A percentile compares a stretch with the other conserved stretches of the same genome.
Evolutionary conservation across 1,140 invertebrate species (phyloP).

Genomic region (Macrotrachela quadricornifera): DNA sequence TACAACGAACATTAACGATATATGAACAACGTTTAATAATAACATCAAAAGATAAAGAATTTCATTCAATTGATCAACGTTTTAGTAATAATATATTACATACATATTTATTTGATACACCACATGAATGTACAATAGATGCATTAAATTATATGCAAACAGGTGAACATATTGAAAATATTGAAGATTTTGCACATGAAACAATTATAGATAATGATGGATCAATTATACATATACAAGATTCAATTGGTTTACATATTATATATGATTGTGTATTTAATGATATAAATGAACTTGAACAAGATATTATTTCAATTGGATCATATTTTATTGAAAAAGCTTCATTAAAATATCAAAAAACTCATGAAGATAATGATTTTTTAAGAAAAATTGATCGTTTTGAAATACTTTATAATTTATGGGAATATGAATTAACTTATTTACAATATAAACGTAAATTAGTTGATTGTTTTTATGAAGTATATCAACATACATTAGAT

Average conservation of each 20-base stretch:
- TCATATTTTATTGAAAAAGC: no score
- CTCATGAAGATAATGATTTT: no score
- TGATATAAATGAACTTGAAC: constrained; percentile 14
- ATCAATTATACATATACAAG: constrained; percentile 20
- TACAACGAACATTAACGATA: constrained; percentile 29
- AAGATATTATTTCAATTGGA: no score
- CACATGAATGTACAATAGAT: constrained; percentile 16
- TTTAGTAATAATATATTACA: constrained; percentile 20
- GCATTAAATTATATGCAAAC: background rate
- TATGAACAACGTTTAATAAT: constrained; percentile 22
- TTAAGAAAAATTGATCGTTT: constrained; percentile 20
- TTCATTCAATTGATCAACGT: constrained; percentile 17
- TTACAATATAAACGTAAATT: constrained; percentile 19
- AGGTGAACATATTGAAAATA: constrained; percentile 18
- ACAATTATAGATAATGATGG: constrained; percentile 19
- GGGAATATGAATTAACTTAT: constrained; percentile 16
- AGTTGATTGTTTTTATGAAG: constrained; percentile 27
- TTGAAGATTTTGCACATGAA: constrained; percentile 27
- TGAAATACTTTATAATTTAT: constrained; percentile 18
- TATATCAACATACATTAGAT: constrained; percentile 28
- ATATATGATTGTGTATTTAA: constrained; percentile 25
- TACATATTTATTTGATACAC: constrained; percentile 27
- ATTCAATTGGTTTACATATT: constrained; percentile 25
- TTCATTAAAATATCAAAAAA: no score
- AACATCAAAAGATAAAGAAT: constrained; percentile 13